Conservation (phyloP, 2,888 invertebrate genomes). For the Anagyrus pseudococci region DNA sequence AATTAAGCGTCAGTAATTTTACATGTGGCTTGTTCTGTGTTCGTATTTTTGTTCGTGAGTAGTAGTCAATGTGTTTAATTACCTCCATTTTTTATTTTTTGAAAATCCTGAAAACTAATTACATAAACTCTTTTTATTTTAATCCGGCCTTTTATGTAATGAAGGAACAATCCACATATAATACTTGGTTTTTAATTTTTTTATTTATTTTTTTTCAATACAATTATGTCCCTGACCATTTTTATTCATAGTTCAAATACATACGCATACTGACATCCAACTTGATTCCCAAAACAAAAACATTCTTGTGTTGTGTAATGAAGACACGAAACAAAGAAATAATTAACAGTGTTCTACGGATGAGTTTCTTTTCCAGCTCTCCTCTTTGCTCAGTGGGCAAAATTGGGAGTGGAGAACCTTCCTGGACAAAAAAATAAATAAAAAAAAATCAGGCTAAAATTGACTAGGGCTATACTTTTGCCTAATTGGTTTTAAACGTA, state of each 20-base stretch:
- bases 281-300: constrained; percentile 45
- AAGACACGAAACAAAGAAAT: constrained; percentile 27
- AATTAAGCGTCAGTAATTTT: constrained; percentile 50
- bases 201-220: constrained; percentile 37
- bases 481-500: constrained; percentile 53
- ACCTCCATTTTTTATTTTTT: constrained; percentile 26
- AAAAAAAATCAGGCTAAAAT: constrained; percentile 47
- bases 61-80: constrained; percentile 35
- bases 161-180: constrained; percentile 55
- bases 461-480: constrained; percentile 56
- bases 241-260: constrained; percentile 54
- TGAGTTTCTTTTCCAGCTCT: constrained; percentile 78
- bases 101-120: constrained; percentile 16
- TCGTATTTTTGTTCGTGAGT: constrained; percentile 47
- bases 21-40: constrained; percentile 58
- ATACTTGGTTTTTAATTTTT: constrained; percentile 36
- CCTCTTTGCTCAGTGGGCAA: constrained; percentile 87
- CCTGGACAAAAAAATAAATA: constrained; percentile 48
- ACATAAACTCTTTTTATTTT: constrained; percentile 23
- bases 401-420: constrained; percentile 69
- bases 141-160: constrained; percentile 45
- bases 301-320: constrained; percentile 36
- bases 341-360: constrained; percentile 54
- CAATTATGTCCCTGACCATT: constrained; percentile 55
- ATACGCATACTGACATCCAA: constrained; percentile 52